A percentile compares a stretch with the other conserved stretches of the same genome.
Evolutionary conservation across 1,140 invertebrate genomes (phyloP).

Genomic region (Sesamia nonagrioides): DNA sequence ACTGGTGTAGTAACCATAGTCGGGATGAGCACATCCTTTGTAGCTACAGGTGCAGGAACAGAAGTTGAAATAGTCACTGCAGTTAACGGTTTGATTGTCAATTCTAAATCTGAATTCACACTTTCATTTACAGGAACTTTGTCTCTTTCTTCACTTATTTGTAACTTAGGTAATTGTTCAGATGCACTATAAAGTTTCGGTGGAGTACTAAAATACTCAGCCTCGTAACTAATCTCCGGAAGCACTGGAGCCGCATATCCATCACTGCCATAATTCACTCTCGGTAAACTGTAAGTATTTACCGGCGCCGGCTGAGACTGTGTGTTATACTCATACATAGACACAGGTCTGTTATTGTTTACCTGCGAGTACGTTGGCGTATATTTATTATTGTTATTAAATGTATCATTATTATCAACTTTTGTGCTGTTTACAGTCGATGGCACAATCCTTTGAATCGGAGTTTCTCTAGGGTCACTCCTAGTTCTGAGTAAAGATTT

Average conservation of each 20-base stretch:
- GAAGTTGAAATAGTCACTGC: slow-evolving; percentile 5
- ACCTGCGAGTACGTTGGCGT: slow-evolving; percentile 42
- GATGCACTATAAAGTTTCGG: slow-evolving; percentile 45
- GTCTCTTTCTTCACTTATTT: slow-evolving; percentile 33
- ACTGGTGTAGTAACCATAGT: background rate
- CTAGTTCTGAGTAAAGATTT: slow-evolving; percentile 82
- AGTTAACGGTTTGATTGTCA: slow-evolving; percentile 8
- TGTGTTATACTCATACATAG: slow-evolving; percentile 64
- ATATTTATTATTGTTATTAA: slow-evolving; percentile 53
- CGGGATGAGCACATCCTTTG: background rate
- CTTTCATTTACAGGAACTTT: slow-evolving; percentile 26
- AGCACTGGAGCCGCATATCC: slow-evolving; percentile 56
- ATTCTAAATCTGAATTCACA: slow-evolving; percentile 38
- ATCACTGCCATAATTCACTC: slow-evolving; percentile 62
- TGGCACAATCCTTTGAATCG: slow-evolving; percentile 46
- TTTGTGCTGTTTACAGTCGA: slow-evolving; percentile 52
- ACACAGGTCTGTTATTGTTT: slow-evolving; percentile 64
- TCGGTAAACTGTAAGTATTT: slow-evolving; percentile 43
- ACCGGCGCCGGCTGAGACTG: slow-evolving; percentile 29
- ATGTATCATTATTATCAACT: slow-evolving; percentile 51
- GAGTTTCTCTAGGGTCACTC: slow-evolving; percentile 68
- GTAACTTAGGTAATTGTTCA: slow-evolving; percentile 42
- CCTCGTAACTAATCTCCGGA: slow-evolving; percentile 71
- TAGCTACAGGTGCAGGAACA: background rate
- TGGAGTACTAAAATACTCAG: slow-evolving; percentile 61